Conservation (phyloP, 2,888 invertebrate species). For the Lacanobia wlatinum region DNA sequence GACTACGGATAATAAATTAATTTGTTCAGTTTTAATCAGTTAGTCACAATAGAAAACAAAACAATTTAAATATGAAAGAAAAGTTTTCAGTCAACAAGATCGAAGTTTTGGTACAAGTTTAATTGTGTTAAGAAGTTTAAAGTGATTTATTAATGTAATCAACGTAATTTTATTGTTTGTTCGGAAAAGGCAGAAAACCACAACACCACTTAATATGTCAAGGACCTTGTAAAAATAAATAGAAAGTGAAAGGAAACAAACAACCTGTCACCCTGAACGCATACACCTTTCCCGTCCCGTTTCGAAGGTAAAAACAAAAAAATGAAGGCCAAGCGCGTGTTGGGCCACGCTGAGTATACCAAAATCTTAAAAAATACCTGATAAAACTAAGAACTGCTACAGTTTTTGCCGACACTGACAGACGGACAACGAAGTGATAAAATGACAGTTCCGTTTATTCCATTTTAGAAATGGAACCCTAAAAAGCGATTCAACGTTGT, state of each 20-base stretch:
- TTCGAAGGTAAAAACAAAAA: background rate
- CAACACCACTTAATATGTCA: background rate
- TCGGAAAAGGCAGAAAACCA: background rate
- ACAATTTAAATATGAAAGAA: slow-evolving; percentile 50
- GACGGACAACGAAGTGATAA: too few relatives aligned
- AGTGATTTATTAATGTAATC: slow-evolving; percentile 36
- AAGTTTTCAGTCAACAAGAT: slow-evolving; percentile 33
- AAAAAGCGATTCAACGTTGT: background rate
- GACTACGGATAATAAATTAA: background rate
- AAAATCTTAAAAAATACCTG: too few relatives aligned
- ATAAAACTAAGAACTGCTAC: too few relatives aligned
- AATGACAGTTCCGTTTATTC: too few relatives aligned
- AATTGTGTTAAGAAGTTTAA: slow-evolving; percentile 46
- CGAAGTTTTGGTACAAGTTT: slow-evolving; percentile 38
- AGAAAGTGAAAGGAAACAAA: background rate
- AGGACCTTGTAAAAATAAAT: too few relatives aligned
- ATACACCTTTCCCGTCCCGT: background rate
- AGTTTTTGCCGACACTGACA: too few relatives aligned
- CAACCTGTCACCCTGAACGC: background rate
- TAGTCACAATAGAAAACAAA: slow-evolving; percentile 25
- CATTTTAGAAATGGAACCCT: too few relatives aligned
- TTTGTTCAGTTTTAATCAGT: slow-evolving; percentile 13
- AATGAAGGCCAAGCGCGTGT: too few relatives aligned
- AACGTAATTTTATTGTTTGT: slow-evolving; percentile 19
- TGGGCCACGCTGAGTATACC: too few relatives aligned